phyloP scores from a whole-genome alignment of 2,113 vertebrate genomes.

The Archocentrus centrarchus region DNA sequence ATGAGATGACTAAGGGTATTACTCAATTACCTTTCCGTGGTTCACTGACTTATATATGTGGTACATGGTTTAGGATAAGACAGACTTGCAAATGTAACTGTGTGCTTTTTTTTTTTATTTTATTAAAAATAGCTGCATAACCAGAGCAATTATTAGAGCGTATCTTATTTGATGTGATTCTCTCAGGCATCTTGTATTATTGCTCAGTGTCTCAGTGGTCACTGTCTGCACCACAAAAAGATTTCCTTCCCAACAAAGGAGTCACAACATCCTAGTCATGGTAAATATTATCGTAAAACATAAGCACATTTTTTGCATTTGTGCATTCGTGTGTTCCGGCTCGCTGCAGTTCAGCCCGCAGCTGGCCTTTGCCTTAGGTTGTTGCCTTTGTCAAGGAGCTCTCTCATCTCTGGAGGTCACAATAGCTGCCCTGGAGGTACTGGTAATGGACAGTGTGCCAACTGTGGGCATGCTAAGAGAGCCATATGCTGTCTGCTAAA shows the following conservation, averaged over 20 bases:
- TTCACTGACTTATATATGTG: constrained; percentile 47
- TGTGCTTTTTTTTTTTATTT: constrained; percentile 4
- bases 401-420: constrained; percentile 73
- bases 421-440: constrained; percentile 64
- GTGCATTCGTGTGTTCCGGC: constrained; percentile 19
- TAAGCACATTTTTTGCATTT: constrained; percentile 15
- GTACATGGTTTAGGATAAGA: constrained; percentile 24
- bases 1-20: constrained; percentile 39
- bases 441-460: constrained; percentile 68
- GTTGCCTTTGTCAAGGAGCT: constrained; percentile 64
- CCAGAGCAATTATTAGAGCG: constrained; percentile 73
- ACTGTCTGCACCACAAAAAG: constrained; percentile 32
- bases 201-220: constrained; percentile 58
- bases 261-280: constrained; percentile 17
- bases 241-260: constrained; percentile 18
- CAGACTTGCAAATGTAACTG: constrained; percentile 31
- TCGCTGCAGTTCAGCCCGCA: constrained; percentile 33
- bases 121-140: constrained; percentile 66
- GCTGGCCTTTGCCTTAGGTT: constrained; percentile 50
- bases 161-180: constrained; percentile 73
- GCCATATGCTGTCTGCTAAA: constrained; percentile 72
- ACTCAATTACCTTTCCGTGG: constrained; percentile 33
- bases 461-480: constrained; percentile 63
- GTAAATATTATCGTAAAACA: constrained; percentile 46
- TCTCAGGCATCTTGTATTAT: constrained; percentile 68